These are phyloP conservation scores for Limnephilus lunatus DNA, from an alignment of 2,888 invertebrate genomes.

Conservation along the genomic window DNA sequence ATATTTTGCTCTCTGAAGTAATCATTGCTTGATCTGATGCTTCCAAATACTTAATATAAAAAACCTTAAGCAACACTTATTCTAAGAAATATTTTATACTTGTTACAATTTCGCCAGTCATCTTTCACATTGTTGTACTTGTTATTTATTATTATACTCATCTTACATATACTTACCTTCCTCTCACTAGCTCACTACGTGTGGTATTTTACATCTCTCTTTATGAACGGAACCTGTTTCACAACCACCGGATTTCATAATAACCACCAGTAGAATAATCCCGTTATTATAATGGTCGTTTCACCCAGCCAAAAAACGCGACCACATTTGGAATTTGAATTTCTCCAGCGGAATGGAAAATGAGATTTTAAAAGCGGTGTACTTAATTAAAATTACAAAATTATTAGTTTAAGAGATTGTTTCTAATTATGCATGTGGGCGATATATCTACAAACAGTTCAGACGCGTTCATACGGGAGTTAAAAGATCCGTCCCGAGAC, in stretches of 20 bases:
- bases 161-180: neutral
- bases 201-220: constrained; percentile 11
- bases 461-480: neutral
- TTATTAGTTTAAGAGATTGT: neutral
- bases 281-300: constrained; percentile 13
- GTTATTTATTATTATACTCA: neutral
- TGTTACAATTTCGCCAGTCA: neutral
- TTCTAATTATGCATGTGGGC: neutral
- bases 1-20: neutral
- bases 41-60: neutral
- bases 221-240: constrained; percentile 19
- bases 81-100: neutral
- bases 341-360: constrained; percentile 4
- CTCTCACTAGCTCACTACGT: neutral
- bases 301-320: constrained; percentile 20
- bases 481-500: neutral
- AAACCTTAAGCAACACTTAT: neutral
- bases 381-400: neutral
- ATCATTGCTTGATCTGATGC: neutral
- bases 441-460: neutral
- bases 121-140: neutral
- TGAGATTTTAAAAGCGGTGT: neutral
- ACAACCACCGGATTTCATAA: constrained; percentile 5
- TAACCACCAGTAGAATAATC: neutral
- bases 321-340: constrained; percentile 15